Percentiles rank a stretch among this genome's conserved stretches.
Evolutionary conservation across 2,888 invertebrate species (phyloP).

Genomic region (Pollenia amentaria): DNA sequence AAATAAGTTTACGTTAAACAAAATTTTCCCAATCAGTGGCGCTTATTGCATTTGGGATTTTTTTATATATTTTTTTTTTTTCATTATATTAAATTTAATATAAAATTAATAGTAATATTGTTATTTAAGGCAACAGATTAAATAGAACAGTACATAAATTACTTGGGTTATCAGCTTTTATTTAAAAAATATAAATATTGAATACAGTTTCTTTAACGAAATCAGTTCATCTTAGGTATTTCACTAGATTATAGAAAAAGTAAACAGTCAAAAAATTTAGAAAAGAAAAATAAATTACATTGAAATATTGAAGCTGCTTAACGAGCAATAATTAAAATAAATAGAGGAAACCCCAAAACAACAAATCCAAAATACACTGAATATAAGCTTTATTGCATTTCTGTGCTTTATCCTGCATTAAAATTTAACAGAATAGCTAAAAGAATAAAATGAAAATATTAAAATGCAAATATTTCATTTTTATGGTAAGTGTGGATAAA

Average conservation of each 20-base stretch:
- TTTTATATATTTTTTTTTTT: background rate
- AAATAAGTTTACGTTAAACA: too few species aligned
- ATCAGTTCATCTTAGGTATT: constrained; percentile 19
- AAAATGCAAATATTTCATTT: constrained; percentile 31
- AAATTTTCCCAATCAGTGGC: background rate
- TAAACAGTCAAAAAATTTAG: background rate
- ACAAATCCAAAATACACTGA: background rate
- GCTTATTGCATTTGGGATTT: background rate
- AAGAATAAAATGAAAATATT: constrained; percentile 27
- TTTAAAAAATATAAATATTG: constrained; percentile 50
- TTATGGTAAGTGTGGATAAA: constrained; percentile 31
- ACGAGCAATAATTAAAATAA: background rate
- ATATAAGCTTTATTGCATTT: background rate
- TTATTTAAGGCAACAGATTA: background rate
- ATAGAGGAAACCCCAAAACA: background rate
- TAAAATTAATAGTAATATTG: constrained; percentile 15
- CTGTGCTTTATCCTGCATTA: background rate
- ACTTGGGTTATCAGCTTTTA: constrained; percentile 39
- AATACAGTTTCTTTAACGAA: background rate
- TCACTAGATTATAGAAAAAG: background rate
- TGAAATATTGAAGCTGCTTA: background rate
- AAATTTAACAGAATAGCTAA: background rate
- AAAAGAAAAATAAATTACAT: background rate
- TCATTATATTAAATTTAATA: background rate
- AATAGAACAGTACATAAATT: background rate